Conservation (phyloP, 2,888 invertebrate species). For the Alviniconcha strummeri region DNA sequence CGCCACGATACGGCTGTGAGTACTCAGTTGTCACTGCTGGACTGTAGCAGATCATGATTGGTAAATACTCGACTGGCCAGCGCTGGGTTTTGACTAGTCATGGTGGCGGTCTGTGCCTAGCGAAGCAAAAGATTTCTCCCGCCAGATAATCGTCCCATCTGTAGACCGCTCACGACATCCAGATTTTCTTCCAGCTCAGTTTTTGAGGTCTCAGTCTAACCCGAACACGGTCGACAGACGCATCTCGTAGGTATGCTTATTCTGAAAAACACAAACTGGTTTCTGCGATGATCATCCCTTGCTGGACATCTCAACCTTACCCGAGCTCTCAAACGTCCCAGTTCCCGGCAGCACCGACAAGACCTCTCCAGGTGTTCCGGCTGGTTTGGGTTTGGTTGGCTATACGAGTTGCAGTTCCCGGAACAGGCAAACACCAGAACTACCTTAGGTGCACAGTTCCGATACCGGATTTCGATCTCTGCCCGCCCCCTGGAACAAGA, state of each 20-base stretch:
- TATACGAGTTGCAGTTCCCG: slow-evolving; percentile 10
- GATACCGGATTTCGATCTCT: slow-evolving; percentile 17
- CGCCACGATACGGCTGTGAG: too few species aligned
- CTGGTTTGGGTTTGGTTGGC: slow-evolving; percentile 7
- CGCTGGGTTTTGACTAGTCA: too few species aligned
- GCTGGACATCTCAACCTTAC: slow-evolving; percentile 1
- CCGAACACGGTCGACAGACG: slow-evolving; percentile 14
- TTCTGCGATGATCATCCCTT: too few species aligned
- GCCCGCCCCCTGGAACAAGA: background rate
- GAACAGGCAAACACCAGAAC: slow-evolving; percentile 3
- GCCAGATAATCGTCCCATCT: too few species aligned
- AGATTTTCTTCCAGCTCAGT: too few species aligned
- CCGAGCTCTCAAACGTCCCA: background rate
- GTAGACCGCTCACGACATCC: too few species aligned
- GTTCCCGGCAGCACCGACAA: slow-evolving; percentile 22
- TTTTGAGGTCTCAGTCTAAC: too few species aligned
- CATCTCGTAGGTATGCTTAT: background rate
- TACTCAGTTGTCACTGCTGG: too few species aligned
- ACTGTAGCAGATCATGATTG: too few species aligned
- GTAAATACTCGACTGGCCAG: too few species aligned
- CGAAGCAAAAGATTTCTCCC: too few species aligned
- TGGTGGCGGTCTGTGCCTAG: too few species aligned
- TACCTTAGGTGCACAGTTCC: slow-evolving; percentile 6
- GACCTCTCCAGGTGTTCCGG: slow-evolving; percentile 19
- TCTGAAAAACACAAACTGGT: background rate